A percentile compares a stretch with the other conserved stretches of the same genome.
Evolutionary conservation across 2,797 vertebrate genomes (phyloP).

Genomic region (Pempheris klunzingeri): DNA sequence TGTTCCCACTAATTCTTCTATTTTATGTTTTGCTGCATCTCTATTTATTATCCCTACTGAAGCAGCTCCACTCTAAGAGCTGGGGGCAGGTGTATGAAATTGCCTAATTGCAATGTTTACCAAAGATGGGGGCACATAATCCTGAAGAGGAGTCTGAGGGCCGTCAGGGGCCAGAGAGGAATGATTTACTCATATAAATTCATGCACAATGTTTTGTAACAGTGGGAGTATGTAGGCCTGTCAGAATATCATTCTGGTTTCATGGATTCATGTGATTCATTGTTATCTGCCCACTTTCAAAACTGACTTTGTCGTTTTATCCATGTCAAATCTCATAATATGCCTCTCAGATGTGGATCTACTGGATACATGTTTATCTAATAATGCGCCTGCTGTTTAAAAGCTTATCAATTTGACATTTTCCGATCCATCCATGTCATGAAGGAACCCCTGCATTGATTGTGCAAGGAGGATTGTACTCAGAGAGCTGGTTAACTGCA

Average conservation of each 20-base stretch:
- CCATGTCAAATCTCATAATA: not conserved
- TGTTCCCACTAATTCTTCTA: not conserved
- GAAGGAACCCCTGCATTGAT: not conserved
- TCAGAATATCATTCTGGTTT: not conserved
- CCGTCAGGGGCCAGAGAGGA: not conserved
- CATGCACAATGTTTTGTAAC: not conserved
- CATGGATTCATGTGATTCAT: not conserved
- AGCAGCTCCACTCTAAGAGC: not conserved
- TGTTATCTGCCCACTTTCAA: slow-evolving; percentile 8
- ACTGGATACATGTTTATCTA: not conserved
- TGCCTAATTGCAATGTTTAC: not conserved
- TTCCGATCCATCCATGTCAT: not conserved
- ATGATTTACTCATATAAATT: not conserved
- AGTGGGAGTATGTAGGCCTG: not conserved
- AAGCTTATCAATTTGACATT: not conserved
- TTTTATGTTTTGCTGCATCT: not conserved
- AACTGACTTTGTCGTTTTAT: not conserved
- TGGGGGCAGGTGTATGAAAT: not conserved
- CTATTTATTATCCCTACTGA: not conserved
- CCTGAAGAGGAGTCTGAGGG: not conserved
- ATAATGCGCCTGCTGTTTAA: not conserved
- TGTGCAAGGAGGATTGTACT: slow-evolving; percentile 28
- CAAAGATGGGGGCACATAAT: not conserved
- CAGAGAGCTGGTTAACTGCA: slow-evolving; percentile 47
- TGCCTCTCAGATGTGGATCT: not conserved